These are phyloP conservation scores for Echinarachnius parma DNA, from an alignment of 53 echinoderm and acorn worm genomes.

Conservation along the genomic window DNA sequence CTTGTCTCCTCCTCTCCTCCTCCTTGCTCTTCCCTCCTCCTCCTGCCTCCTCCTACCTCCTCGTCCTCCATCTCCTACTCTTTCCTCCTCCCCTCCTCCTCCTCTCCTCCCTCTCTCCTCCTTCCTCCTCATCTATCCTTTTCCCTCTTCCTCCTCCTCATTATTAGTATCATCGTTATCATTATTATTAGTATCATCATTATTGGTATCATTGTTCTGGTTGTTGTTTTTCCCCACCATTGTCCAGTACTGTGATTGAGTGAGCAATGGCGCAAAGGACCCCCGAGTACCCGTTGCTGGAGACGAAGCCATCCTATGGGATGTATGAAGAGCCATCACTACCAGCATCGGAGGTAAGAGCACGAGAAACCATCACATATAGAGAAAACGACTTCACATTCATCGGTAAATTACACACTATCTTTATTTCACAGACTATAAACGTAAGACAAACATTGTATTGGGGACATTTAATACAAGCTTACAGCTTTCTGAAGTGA, in stretches of 20 bases:
- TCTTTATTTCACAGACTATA: background rate
- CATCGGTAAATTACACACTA: conserved; percentile 1
- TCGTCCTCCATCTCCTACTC: background rate
- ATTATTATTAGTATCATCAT: too few relatives aligned
- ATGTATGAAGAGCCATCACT: too few relatives aligned
- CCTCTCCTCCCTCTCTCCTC: background rate
- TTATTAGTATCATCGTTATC: too few relatives aligned
- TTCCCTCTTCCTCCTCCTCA: background rate
- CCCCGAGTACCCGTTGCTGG: conserved; percentile 1
- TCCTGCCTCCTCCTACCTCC: background rate
- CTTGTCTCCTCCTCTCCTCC: background rate
- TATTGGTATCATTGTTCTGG: too few relatives aligned
- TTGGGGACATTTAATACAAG: too few relatives aligned
- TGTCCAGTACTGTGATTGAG: too few relatives aligned
- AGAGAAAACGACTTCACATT: conserved; percentile 12
- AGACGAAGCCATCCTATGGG: background rate
- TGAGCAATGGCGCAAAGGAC: background rate
- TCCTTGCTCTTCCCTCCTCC: background rate
- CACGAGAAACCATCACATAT: background rate
- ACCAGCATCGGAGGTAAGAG: too few relatives aligned
- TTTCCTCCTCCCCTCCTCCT: background rate
- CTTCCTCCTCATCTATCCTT: background rate
- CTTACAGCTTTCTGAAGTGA: too few relatives aligned
- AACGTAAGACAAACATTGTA: too few relatives aligned
- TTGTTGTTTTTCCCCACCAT: too few relatives aligned